These are phyloP conservation scores for Xiphophorus birchmanni DNA, from an alignment of 2,797 vertebrate genomes.

Conservation along the genomic window DNA sequence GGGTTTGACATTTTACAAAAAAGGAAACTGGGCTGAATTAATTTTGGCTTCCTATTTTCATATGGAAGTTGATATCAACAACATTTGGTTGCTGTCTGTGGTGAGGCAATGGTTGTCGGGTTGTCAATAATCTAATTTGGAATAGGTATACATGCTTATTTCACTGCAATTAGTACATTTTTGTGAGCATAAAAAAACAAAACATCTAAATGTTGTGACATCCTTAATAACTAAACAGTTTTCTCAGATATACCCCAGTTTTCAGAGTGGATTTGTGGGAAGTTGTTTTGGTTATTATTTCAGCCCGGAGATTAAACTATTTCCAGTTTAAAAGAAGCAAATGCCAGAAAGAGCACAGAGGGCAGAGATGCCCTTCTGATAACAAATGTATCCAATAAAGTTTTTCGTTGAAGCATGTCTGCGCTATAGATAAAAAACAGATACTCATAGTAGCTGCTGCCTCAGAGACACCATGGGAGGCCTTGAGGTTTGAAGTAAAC, in stretches of 20 bases:
- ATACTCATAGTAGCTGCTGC: background rate
- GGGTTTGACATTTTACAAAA: conserved; percentile 1
- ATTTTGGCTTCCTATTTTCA: background rate
- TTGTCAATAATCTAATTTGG: background rate
- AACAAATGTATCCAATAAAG: background rate
- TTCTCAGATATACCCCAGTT: background rate
- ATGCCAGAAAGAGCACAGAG: background rate
- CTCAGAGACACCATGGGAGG: background rate
- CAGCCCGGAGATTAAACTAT: background rate
- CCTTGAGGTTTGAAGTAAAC: background rate
- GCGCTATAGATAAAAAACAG: background rate
- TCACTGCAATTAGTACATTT: background rate
- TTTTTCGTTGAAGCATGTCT: background rate
- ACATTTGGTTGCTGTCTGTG: background rate
- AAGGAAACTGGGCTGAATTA: conserved; percentile 19
- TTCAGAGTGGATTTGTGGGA: background rate
- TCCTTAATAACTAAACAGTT: background rate
- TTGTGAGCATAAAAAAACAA: background rate
- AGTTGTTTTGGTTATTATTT: background rate
- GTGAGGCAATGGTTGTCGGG: background rate
- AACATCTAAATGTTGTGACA: background rate
- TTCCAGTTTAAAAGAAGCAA: background rate
- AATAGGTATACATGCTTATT: background rate
- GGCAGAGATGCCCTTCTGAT: background rate
- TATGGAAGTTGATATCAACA: background rate